These are phyloP conservation scores for Eptesicus fuscus DNA, from an alignment of 2,113 vertebrate genomes.

Conservation along the genomic window DNA sequence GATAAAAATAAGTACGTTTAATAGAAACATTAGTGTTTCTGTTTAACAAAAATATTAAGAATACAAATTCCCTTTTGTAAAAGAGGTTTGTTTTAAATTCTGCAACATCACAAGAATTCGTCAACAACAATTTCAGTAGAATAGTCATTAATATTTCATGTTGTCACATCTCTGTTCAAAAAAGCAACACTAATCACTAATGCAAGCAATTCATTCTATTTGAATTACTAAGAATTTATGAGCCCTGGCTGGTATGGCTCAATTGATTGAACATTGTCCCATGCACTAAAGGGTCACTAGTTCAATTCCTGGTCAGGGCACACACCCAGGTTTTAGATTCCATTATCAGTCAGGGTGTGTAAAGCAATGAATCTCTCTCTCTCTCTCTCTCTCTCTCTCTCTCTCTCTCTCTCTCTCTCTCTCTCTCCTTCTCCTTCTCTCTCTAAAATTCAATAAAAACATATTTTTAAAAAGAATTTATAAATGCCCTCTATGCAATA, in stretches of 20 bases:
- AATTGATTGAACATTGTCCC: no score
- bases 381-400: no score
- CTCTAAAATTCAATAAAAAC: no score
- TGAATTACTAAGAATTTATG: conserved; percentile 4
- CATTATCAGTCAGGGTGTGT: no score
- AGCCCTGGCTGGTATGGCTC: no score
- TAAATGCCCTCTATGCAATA: not conserved
- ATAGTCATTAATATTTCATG: conserved; percentile 52
- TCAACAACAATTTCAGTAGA: conserved; percentile 25
- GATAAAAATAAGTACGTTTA: conserved; percentile 24
- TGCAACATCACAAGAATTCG: conserved; percentile 8
- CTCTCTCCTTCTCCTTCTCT: no score
- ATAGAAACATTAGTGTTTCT: conserved; percentile 1
- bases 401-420: no score
- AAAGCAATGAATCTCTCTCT: no score
- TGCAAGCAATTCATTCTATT: conserved; percentile 22
- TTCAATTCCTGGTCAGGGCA: no score
- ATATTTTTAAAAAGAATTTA: not conserved
- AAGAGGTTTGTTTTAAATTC: conserved; percentile 36
- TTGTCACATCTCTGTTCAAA: conserved; percentile 26
- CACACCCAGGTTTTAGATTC: no score
- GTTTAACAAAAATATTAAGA: not conserved
- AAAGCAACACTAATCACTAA: not conserved
- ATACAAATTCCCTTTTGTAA: conserved; percentile 11
- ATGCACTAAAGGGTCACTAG: no score